Evolutionary conservation across 2,888 invertebrate genomes (phyloP).

Genomic region (Amitus sp.): DNA sequence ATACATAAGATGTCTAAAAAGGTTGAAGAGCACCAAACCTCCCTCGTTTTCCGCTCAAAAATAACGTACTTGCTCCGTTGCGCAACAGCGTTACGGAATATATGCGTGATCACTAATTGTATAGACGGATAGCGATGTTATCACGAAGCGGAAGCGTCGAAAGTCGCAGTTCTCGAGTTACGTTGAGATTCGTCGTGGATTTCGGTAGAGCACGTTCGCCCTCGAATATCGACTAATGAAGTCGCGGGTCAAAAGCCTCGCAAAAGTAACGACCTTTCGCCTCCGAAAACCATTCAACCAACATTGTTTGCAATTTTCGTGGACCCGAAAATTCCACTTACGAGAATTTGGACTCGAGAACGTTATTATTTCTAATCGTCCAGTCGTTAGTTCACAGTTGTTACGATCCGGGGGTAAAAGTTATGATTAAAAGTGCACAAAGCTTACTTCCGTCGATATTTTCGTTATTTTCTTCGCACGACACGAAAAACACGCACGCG

Average conservation of each 20-base stretch:
- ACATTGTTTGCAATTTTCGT: no score
- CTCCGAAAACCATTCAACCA: no score
- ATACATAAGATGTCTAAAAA: no score
- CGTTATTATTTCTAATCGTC: background rate
- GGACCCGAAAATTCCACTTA: no score
- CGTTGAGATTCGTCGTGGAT: conserved; percentile 27
- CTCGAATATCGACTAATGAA: background rate
- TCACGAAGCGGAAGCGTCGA: conserved; percentile 51
- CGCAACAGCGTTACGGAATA: conserved; percentile 58
- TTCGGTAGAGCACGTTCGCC: no score
- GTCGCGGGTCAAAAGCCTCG: background rate
- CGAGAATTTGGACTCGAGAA: no score
- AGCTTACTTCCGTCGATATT: conserved; percentile 6
- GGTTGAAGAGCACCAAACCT: no score
- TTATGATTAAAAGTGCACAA: conserved; percentile 17
- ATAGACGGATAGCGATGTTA: conserved; percentile 53
- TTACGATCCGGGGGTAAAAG: background rate
- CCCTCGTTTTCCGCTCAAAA: no score
- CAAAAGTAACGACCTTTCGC: background rate
- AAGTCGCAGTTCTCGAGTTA: conserved; percentile 31
- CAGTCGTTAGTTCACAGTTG: background rate
- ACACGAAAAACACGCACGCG: conserved; percentile 29
- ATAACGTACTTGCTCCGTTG: conserved; percentile 45
- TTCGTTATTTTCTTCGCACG: conserved; percentile 8
- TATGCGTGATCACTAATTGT: conserved; percentile 61